Evolutionary conservation across 2,888 invertebrate genomes (phyloP).

Genomic region (Drosophila stalkeri): DNA sequence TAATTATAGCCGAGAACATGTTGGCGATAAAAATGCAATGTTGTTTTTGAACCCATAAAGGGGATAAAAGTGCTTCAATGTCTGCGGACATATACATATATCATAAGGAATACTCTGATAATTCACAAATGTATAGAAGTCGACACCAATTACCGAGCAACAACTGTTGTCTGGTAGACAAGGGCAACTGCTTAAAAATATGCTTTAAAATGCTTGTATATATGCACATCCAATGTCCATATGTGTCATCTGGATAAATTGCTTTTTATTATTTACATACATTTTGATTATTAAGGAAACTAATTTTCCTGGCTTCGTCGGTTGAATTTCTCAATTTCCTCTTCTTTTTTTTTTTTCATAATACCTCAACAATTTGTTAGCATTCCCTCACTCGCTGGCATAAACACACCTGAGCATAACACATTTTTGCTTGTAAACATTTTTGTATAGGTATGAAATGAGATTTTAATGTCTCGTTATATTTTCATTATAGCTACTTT

Average conservation of each 20-base stretch:
- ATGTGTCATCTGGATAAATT: background rate
- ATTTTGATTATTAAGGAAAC: background rate
- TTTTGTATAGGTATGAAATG: slow-evolving; percentile 67
- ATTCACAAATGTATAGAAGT: background rate
- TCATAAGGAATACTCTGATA: background rate
- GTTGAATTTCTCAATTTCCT: background rate
- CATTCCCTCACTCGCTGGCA: background rate
- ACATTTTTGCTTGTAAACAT: slow-evolving; percentile 27
- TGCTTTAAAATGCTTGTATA: background rate
- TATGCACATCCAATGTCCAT: background rate
- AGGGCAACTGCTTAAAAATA: background rate
- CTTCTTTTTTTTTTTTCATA: background rate
- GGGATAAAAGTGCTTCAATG: background rate
- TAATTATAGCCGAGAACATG: background rate
- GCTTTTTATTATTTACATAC: background rate
- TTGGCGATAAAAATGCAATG: slow-evolving; percentile 3
- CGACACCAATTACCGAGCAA: background rate
- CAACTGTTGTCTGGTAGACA: too few species aligned
- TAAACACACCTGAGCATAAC: slow-evolving; percentile 2
- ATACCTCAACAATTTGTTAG: background rate
- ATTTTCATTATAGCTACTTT: slow-evolving; percentile 68
- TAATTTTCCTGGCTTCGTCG: background rate
- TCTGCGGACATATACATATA: background rate
- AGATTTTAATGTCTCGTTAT: slow-evolving; percentile 76
- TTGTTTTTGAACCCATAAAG: slow-evolving; percentile 1